A percentile compares a stretch with the other conserved stretches of the same genome.
phyloP scores from a whole-genome alignment of 2,888 invertebrate species.

The Halocaridina rubra region DNA sequence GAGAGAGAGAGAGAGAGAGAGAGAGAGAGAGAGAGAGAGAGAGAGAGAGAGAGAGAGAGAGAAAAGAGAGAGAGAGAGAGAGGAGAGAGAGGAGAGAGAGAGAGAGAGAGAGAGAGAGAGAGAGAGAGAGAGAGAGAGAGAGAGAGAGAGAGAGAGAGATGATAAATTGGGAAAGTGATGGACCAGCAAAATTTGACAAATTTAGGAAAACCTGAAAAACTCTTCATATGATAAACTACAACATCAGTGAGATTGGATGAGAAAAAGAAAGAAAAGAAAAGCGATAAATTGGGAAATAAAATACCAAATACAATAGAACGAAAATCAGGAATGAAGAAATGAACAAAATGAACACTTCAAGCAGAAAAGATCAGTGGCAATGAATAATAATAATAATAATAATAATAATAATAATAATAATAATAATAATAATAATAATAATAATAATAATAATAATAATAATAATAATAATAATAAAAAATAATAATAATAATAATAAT shows the following conservation, averaged over 20 bases:
- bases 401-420: no score
- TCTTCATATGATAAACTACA: not conserved
- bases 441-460: no score
- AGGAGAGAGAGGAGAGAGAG: not conserved
- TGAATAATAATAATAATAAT: no score
- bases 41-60: not conserved
- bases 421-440: no score
- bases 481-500: slow-evolving; percentile 76
- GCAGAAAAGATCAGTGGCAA: no score
- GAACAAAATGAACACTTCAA: no score
- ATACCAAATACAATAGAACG: no score
- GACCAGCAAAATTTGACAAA: not conserved
- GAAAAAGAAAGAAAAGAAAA: no score
- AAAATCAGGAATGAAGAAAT: no score
- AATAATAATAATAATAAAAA: slow-evolving; percentile 63
- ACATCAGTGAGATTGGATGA: not conserved
- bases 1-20: not conserved
- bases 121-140: not conserved
- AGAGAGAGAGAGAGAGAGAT: not conserved
- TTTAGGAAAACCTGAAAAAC: not conserved
- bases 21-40: not conserved
- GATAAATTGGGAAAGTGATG: not conserved
- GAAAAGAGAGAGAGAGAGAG: not conserved
- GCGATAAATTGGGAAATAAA: no score
- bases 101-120: not conserved